phyloP scores from a whole-genome alignment of 2,888 invertebrate genomes.

The Rhogogaster chlorosoma region DNA sequence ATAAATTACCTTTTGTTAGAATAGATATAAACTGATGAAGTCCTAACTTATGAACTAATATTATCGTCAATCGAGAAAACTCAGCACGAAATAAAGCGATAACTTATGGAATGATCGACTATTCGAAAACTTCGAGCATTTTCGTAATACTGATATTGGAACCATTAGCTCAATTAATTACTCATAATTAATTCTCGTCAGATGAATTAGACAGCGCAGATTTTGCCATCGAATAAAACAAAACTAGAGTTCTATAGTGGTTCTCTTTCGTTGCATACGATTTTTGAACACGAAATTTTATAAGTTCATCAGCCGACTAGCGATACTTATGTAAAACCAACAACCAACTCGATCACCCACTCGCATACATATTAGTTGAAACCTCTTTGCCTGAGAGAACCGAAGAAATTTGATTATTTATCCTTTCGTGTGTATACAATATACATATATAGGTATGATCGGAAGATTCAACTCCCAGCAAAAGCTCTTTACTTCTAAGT shows the following conservation, averaged over 20 bases:
- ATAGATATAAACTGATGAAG: not conserved
- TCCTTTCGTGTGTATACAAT: not conserved
- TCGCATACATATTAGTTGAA: not conserved
- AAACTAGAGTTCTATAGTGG: not conserved
- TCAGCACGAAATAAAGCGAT: not conserved
- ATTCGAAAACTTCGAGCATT: not conserved
- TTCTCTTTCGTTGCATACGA: not conserved
- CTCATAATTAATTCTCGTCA: not conserved
- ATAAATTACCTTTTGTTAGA: not conserved
- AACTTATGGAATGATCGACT: not conserved
- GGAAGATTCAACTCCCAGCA: conserved; percentile 73
- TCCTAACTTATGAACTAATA: no score
- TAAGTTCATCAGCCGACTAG: not conserved
- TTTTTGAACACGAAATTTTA: not conserved
- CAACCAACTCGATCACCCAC: not conserved
- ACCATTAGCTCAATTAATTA: not conserved
- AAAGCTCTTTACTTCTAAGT: conserved; percentile 79
- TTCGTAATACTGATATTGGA: not conserved
- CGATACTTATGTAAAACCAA: not conserved
- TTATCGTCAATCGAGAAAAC: no score
- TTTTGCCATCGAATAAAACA: not conserved
- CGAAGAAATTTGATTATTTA: not conserved
- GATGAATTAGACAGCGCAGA: not conserved
- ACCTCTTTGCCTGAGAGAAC: conserved; percentile 70
- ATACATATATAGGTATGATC: no score